These are phyloP conservation scores for Isaurus tuberculatus DNA, from an alignment of 92 coral and sea anemone genomes.

Conservation along the genomic window DNA sequence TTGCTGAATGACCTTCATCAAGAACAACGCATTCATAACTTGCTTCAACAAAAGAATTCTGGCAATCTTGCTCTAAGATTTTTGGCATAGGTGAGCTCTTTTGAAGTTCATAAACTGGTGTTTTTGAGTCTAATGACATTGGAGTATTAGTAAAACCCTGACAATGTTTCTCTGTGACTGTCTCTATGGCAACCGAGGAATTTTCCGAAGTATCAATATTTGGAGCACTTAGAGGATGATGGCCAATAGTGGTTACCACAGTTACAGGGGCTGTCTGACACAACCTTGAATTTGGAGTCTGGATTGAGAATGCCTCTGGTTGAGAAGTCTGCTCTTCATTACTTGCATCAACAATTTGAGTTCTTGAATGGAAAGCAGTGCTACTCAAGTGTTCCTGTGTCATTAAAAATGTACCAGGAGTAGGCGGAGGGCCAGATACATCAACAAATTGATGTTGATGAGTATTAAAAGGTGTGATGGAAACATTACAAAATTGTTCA, in stretches of 20 bases:
- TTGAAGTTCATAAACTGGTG: not conserved
- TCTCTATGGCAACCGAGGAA: conserved; percentile 11
- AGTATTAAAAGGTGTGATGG: not conserved
- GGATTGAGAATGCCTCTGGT: not conserved
- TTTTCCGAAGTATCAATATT: not conserved
- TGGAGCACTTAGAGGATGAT: not conserved
- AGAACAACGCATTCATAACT: conserved; percentile 11
- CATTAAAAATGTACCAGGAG: conserved; percentile 29
- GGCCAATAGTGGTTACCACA: conserved; percentile 1
- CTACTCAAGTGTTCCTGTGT: not conserved
- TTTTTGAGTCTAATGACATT: not conserved
- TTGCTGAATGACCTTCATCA: conserved; percentile 8
- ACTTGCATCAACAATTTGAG: not conserved
- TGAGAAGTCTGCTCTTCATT: not conserved
- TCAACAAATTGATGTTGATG: not conserved
- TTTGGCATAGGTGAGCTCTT: not conserved
- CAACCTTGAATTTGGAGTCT: not conserved
- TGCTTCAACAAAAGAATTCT: not conserved
- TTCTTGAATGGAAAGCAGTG: not conserved
- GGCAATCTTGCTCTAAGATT: not conserved
- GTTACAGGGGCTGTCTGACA: not conserved
- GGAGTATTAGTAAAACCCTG: not conserved
- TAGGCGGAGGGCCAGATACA: not conserved
- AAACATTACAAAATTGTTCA: not conserved
- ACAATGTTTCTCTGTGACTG: not conserved